A percentile compares a stretch with the other conserved stretches of the same genome.
phyloP scores from a whole-genome alignment of 2,797 vertebrate species.

The Tarsius wallacei region DNA sequence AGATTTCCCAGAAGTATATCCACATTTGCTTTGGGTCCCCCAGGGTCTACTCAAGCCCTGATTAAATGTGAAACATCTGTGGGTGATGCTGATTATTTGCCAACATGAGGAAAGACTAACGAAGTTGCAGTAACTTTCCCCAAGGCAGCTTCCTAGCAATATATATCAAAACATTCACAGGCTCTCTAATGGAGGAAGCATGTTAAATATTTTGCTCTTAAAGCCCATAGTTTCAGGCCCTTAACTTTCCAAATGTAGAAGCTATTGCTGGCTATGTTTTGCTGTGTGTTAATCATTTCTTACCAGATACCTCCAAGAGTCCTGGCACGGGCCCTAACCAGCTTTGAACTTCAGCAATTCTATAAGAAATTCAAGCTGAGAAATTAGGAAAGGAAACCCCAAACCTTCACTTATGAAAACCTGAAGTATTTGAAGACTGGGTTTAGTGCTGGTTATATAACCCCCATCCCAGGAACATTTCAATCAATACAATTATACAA shows the following conservation, averaged over 20 bases:
- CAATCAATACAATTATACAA: slow-evolving; percentile 66
- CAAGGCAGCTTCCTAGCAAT: background rate
- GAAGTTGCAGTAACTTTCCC: slow-evolving; percentile 21
- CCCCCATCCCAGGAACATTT: slow-evolving; percentile 34
- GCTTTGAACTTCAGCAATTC: slow-evolving; percentile 18
- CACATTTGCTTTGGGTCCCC: slow-evolving; percentile 29
- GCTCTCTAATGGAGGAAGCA: background rate
- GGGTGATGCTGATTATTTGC: slow-evolving; percentile 61
- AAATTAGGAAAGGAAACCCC: slow-evolving; percentile 13
- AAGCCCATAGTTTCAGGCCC: background rate
- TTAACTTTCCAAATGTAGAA: background rate
- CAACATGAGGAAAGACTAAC: slow-evolving; percentile 56
- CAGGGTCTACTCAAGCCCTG: background rate
- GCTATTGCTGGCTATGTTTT: background rate
- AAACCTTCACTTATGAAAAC: slow-evolving; percentile 37
- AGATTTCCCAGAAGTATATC: slow-evolving; percentile 42
- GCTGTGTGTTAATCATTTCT: background rate
- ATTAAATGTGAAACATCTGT: slow-evolving; percentile 69
- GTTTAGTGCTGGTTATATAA: background rate
- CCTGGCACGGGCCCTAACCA: background rate
- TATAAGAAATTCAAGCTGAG: slow-evolving; percentile 34
- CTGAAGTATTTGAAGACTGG: background rate
- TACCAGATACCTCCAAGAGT: background rate
- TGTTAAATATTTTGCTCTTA: background rate
- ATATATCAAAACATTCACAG: background rate